Evolutionary conservation across 2,113 vertebrate species (phyloP), one percentile per base, ranked within the genome.

Genomic region (Kryptolebias marmoratus): DNA sequence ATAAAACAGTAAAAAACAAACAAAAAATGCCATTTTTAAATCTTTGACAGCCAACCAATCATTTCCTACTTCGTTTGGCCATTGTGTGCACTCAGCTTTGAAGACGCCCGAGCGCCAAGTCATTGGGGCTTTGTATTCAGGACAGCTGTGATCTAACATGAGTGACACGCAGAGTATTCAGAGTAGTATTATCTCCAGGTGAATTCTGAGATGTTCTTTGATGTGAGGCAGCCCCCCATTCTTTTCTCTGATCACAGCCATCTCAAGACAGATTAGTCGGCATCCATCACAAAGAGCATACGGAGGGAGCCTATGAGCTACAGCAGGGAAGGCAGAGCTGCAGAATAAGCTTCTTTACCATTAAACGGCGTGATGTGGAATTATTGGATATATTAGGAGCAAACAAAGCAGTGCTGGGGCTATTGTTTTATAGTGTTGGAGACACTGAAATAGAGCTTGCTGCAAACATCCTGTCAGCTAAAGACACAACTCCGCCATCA

Each of bases 201-300:
- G 87, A 83, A 86, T 85, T 81, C 83, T 69, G 74, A 79, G 85
- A 87, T 88, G 64, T 83, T 70, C 86, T 92, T 84, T 90, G 87
- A 88, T 82, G 81, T 73, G 78, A 83, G 77, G 80, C 84, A 75
- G 83, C 76, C 54, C 77, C 77, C 84, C 75, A 68, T 79, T 87
- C 87, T 84, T 72, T 82, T 64, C 80, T 85, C 72, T 86, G 84
- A 90, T 90, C 87, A 78, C 87, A 87, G 86, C 50, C 87, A 86
- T 87, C 87, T 87, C 85, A 78, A 85, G 64, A 73, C 89, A 90
- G 88, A 92, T 91, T 90, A 88, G 77, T 66, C 74, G 77, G 77
- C 87, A 84, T 82, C 80, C 89, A 62, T 90, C 88, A 88, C 84
- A 89, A 77, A 87, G 84, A 71, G n/a, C 4, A 13, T 79, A 69